Evolutionary conservation across 1,140 invertebrate genomes (phyloP).

Genomic region (Tigriopus japonicus): DNA sequence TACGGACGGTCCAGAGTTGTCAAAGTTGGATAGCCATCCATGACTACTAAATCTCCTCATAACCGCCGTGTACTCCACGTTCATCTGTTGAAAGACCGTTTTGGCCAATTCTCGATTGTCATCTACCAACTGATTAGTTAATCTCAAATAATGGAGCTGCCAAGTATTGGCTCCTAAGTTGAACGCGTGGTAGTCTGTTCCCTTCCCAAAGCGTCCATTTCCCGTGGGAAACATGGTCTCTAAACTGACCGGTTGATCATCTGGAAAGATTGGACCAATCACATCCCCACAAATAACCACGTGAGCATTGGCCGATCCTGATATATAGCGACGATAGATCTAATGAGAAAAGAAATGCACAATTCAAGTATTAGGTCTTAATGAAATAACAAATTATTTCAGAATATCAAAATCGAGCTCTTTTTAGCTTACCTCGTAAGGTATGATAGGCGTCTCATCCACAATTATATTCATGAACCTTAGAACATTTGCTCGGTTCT

Average conservation of each 20-base stretch:
- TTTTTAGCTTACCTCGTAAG: slow-evolving; percentile 26
- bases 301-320: slow-evolving; percentile 29
- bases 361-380: too few species aligned
- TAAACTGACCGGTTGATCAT: slow-evolving; percentile 16
- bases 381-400: too few species aligned
- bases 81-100: slow-evolving; percentile 28
- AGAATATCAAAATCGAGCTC: too few species aligned
- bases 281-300: slow-evolving; percentile 36
- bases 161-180: slow-evolving; percentile 39
- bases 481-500: slow-evolving; percentile 33
- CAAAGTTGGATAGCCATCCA: slow-evolving; percentile 30
- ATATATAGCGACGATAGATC: slow-evolving; percentile 35
- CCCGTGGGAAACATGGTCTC: slow-evolving; percentile 17
- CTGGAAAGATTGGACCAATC: slow-evolving; percentile 44
- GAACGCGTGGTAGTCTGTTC: slow-evolving; percentile 32
- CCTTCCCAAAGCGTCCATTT: slow-evolving; percentile 14
- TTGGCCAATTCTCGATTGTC: slow-evolving; percentile 19
- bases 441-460: slow-evolving; percentile 36
- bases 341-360: too few species aligned
- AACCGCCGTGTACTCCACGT: slow-evolving; percentile 26
- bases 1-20: slow-evolving; percentile 27
- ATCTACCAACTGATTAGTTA: slow-evolving; percentile 33
- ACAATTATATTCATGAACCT: slow-evolving; percentile 37
- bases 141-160: slow-evolving; percentile 36
- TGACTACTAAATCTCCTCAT: slow-evolving; percentile 25